Evolutionary conservation across 2,888 invertebrate genomes (phyloP), one percentile per base, ranked within the genome.

Genomic region (Apoda limacodes): DNA sequence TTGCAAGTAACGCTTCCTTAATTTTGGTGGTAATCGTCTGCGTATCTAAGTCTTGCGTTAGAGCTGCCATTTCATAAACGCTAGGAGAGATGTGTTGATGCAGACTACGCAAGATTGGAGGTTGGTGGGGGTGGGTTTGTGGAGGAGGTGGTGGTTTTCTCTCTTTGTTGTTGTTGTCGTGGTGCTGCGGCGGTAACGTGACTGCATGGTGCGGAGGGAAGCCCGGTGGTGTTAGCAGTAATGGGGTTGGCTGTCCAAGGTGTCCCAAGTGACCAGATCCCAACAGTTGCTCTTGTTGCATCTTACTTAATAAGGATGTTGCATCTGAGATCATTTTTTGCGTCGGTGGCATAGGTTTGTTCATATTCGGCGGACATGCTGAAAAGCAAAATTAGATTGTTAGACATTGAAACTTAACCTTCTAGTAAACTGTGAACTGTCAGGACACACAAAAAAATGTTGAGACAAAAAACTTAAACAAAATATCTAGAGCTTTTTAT

Each of bases 21-120:
- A 98, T 97, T 68, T 95, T 94, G 5, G 95, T 95, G 2, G 98
- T 98, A 51, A 98, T 95, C 11, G 91, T 89, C 61, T 97, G 95
- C 2, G 98, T 98, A 70, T 98, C 98, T 41, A 98, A 84, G 65
- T 97, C 97, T 53, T 95, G 95, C 6, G 97, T 97, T 23, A 97
- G 83, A 3, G 97, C 97, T 1, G 97, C 96, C 92, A 97, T 95
- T 71, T 98, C 97, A 67, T 97, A 95, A 9, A 97, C 96, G 50
- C 95, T 95, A n/a, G 95, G 94, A 21, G 94, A 92, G 74, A 92
- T 90, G 55, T 93, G 92, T 42, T 91, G 90, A 55, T 91, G 90
- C 45, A 93, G 84, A 37, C 82, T 85, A 19, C 93, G 84, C 82
- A 92, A 83, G 2, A 86, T 83, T 10, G 86, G 85, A 1, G 82